Percentiles rank a stretch among this genome's conserved stretches.
Conservation (phyloP, 1,140 invertebrate species). For the Cyclargus thomasi region DNA sequence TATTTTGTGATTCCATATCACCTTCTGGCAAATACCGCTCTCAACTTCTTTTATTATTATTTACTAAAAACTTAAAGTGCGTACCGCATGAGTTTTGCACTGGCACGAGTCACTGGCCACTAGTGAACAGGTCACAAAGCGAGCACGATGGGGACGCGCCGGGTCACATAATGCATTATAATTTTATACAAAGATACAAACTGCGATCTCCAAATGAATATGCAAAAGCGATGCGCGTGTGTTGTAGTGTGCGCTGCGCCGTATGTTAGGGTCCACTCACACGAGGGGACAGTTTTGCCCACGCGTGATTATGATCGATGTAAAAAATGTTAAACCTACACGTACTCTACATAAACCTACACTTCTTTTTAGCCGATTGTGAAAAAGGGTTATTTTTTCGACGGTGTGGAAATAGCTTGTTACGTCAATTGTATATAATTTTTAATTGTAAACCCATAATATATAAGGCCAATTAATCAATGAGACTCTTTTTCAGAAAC, state of each 20-base stretch:
- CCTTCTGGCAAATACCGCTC: too few species aligned
- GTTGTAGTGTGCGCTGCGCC: conserved; percentile 43
- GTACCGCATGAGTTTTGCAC: background rate
- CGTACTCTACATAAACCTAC: background rate
- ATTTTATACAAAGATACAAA: conserved; percentile 73
- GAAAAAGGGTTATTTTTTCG: too few species aligned
- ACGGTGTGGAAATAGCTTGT: too few species aligned
- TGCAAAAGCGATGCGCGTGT: conserved; percentile 61
- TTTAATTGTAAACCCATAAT: background rate
- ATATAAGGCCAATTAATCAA: too few species aligned
- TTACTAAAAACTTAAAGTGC: too few species aligned
- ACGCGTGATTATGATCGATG: conserved; percentile 2
- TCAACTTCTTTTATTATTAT: too few species aligned
- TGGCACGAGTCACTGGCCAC: conserved; percentile 8
- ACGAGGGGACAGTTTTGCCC: conserved; percentile 21
- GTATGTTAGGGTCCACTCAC: conserved; percentile 30
- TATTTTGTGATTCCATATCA: too few species aligned
- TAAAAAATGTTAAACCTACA: background rate
- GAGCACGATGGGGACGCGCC: conserved; percentile 19
- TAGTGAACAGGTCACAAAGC: conserved; percentile 8
- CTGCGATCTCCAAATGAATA: conserved; percentile 65
- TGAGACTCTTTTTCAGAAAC: too few species aligned
- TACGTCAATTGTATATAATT: background rate
- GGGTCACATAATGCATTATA: conserved; percentile 70
- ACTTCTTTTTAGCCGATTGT: background rate